These are phyloP conservation scores for Sitobion miscanthi DNA, from an alignment of 1,140 invertebrate species.

Conservation along the genomic window DNA sequence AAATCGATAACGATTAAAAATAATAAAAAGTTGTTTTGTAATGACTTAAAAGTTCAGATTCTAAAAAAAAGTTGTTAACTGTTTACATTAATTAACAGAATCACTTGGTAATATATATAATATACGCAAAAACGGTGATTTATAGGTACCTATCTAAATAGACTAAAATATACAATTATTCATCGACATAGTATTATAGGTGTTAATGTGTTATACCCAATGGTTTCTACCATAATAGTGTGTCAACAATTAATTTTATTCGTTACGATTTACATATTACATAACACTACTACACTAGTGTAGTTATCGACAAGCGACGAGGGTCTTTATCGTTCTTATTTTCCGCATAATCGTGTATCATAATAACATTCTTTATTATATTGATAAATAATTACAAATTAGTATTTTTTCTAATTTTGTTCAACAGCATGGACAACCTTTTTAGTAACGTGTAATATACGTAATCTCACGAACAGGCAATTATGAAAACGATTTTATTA, in stretches of 20 bases:
- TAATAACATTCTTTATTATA: conserved; percentile 26
- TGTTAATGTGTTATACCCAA: background rate
- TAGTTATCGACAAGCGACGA: background rate
- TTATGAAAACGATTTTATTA: background rate
- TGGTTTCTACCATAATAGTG: background rate
- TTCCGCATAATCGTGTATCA: background rate
- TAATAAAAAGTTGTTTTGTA: too few species aligned
- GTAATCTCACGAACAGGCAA: background rate
- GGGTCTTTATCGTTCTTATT: background rate
- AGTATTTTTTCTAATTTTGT: background rate
- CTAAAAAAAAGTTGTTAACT: background rate
- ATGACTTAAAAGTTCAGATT: too few species aligned
- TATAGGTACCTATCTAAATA: background rate
- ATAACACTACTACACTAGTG: background rate
- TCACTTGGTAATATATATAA: background rate
- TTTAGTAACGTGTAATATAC: background rate
- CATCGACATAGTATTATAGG: background rate
- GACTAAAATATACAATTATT: background rate
- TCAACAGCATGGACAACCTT: background rate
- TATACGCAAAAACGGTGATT: background rate
- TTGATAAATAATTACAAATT: conserved; percentile 21
- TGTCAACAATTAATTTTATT: conserved; percentile 13
- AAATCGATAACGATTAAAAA: too few species aligned
- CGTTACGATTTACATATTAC: background rate
- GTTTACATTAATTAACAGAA: background rate